These are phyloP conservation scores for Oriolus oriolus DNA, from an alignment of 2,113 vertebrate genomes.

Conservation along the genomic window DNA sequence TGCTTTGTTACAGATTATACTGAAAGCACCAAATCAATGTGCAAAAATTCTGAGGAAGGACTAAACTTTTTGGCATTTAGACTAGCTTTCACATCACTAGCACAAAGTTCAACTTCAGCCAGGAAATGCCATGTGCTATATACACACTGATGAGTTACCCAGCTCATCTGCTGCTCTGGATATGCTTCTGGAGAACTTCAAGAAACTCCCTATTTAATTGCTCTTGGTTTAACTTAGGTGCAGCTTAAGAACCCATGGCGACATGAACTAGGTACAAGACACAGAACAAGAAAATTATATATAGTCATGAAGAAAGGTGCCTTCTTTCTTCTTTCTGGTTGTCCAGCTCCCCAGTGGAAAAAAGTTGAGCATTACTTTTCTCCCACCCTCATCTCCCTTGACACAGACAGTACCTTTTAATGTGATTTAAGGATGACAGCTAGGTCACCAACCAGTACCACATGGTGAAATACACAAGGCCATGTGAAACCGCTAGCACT, in stretches of 20 bases:
- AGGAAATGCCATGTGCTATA: background rate
- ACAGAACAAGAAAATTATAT: background rate
- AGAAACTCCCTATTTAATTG: background rate
- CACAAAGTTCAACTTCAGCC: background rate
- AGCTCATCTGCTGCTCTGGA: background rate
- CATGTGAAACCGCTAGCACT: background rate
- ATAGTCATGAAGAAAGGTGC: background rate
- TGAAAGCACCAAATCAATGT: background rate
- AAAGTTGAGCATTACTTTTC: background rate
- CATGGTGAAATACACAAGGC: background rate
- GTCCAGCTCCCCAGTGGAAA: background rate
- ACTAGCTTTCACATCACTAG: background rate
- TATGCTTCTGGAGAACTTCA: background rate
- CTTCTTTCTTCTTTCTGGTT: background rate
- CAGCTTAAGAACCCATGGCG: background rate
- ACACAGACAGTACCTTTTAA: background rate
- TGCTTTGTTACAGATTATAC: background rate
- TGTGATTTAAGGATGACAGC: background rate
- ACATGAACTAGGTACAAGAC: background rate
- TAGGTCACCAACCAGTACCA: background rate
- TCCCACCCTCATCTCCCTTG: background rate
- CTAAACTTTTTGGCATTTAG: background rate
- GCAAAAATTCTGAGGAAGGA: background rate
- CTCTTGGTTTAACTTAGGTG: background rate
- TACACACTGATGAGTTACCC: background rate